Conservation (phyloP, 2,797 vertebrate genomes). For the Scleropages formosus region DNA sequence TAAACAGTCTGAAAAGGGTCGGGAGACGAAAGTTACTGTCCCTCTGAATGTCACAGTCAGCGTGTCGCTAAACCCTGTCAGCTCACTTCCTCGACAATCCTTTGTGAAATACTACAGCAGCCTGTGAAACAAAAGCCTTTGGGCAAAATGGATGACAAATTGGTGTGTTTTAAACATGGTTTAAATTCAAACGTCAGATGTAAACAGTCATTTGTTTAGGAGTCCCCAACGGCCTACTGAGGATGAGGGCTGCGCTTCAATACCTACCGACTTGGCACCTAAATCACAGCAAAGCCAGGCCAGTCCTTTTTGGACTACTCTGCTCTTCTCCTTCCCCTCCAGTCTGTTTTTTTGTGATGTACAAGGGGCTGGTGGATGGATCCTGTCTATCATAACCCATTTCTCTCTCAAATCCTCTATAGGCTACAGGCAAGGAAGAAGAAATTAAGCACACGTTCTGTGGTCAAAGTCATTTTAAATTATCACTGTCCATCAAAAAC, state of each 20-base stretch:
- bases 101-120: conserved; percentile 4
- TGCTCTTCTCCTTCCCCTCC: no score
- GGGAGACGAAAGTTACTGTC: no score
- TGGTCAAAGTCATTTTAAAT: no score
- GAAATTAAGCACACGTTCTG: no score
- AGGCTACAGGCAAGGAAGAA: no score
- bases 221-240: background rate
- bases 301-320: no score
- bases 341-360: no score
- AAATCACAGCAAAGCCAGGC: background rate
- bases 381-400: no score
- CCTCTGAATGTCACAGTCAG: conserved; percentile 8
- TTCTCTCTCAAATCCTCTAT: no score
- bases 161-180: conserved; percentile 17
- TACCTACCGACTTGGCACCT: background rate
- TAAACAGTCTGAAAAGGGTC: no score
- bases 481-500: no score
- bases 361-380: no score
- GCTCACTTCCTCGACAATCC: conserved; percentile 6
- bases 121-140: conserved; percentile 6
- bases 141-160: conserved; percentile 17
- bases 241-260: background rate
- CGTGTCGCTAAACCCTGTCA: background rate
- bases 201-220: conserved; percentile 19
- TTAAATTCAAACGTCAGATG: conserved; percentile 21